Evolutionary conservation across 1,140 invertebrate species (phyloP), one percentile per base, ranked within the genome.

Genomic region (Plectrocnemia conspersa): DNA sequence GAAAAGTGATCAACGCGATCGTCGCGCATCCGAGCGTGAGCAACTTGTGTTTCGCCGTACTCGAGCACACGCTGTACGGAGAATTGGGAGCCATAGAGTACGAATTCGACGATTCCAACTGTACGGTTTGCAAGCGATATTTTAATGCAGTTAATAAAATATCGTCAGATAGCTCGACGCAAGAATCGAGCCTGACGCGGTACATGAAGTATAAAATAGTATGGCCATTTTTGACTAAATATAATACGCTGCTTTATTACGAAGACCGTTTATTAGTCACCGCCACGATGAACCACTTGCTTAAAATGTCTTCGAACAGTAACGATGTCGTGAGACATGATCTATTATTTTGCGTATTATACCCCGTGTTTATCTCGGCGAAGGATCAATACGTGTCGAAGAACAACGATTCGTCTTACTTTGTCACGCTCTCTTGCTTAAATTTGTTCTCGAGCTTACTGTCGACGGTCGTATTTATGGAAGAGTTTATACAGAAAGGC

Each of bases 221-320:
- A 49, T 78, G 81, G 80, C 73, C 80, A 0, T 80, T 80, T 60
- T 64, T 84, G 0, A 73, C 79, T 22, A 67, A 79, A 21, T 85
- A 83, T 59, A 67, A 70, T 22, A 77, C 79, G 1, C 59, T 84
- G 7, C 64, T 85, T 13, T 66, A 73, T 9, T 67, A 76, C 2
- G 74, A 78, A 18, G 75, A 82, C 59, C 66, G 75, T 7, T 76
- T 77, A 59, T 67, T 83, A 0, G 73, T 79, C 21, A 77, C 80
- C 46, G 61, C 72, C 0, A 71, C 79, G 0, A 80, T 82, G 54
- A 70, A 70, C 3, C 82, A 85, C 63, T 64, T 85, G 13, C 66
- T 82, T 3, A 75, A 78, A 54, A 73, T 82, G 2, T 78, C 79
- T 1, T 75, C 78, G 0, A 71, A 73, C 19, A 78, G 75, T 41